Evolutionary conservation across 1,140 invertebrate species (phyloP).

Genomic region (Ctenoplectra terminalis): DNA sequence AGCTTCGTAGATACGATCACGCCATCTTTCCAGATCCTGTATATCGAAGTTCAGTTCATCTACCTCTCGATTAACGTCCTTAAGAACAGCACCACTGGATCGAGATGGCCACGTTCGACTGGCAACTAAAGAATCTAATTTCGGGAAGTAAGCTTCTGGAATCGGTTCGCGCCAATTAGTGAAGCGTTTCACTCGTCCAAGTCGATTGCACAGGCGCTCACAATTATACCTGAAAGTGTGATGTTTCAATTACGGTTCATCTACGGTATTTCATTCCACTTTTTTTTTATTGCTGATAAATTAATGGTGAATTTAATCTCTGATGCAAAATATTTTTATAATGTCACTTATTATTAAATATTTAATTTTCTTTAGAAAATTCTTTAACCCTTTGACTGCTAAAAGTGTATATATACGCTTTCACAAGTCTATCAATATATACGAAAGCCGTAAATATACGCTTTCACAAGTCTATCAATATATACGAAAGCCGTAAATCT

Average conservation of each 20-base stretch:
- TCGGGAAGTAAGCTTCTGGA: conserved; percentile 88
- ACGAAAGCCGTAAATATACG: too few relatives aligned
- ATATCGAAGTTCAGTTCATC: conserved; percentile 88
- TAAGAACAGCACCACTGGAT: conserved; percentile 84
- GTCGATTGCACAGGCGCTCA: conserved; percentile 86
- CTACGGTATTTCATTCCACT: too few relatives aligned
- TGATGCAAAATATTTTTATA: too few relatives aligned
- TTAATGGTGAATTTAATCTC: too few relatives aligned
- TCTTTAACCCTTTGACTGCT: too few relatives aligned
- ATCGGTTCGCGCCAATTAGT: conserved; percentile 86
- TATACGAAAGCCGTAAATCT: too few relatives aligned
- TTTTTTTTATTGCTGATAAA: too few relatives aligned
- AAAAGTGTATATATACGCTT: too few relatives aligned
- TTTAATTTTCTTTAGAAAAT: too few relatives aligned
- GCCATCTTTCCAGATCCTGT: conserved; percentile 88
- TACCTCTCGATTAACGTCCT: conserved; percentile 86
- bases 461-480: too few relatives aligned
- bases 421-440: too few relatives aligned
- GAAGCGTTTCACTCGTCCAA: conserved; percentile 84
- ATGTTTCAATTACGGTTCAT: neutral
- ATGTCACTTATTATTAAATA: too few relatives aligned
- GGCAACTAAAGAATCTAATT: conserved; percentile 87
- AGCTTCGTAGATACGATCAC: conserved; percentile 89
- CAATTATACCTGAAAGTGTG: conserved; percentile 85
- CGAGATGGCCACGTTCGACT: conserved; percentile 86